A percentile compares a stretch with the other conserved stretches of the same genome.
These are phyloP conservation scores for Apaloderma vittatum DNA, from an alignment of 2,113 vertebrate genomes.

Conservation along the genomic window DNA sequence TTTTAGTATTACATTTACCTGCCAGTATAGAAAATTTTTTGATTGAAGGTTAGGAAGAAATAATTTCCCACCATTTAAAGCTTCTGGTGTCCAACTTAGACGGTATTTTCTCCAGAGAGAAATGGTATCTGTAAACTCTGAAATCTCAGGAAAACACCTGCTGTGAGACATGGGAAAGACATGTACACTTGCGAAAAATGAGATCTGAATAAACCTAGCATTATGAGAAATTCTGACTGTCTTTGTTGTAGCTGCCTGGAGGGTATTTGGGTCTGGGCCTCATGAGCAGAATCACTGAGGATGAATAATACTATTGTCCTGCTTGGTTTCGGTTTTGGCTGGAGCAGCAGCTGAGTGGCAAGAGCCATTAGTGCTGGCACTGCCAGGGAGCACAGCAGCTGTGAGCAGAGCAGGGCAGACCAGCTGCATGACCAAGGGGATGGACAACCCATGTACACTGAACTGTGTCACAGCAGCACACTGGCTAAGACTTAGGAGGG, in stretches of 20 bases:
- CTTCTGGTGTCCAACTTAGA: neutral
- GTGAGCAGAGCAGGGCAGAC: neutral
- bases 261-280: neutral
- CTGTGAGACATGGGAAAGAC: neutral
- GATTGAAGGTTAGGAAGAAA: neutral
- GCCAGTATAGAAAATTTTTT: neutral
- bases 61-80: neutral
- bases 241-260: neutral
- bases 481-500: neutral
- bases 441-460: too few relatives aligned
- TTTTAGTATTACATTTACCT: neutral
- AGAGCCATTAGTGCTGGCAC: accelerated
- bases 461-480: neutral
- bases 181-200: neutral
- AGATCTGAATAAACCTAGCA: neutral
- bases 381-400: accelerated
- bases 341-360: neutral
- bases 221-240: neutral
- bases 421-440: too few relatives aligned
- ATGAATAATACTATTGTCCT: neutral
- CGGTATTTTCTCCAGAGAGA: neutral
- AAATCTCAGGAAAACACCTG: neutral
- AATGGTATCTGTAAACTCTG: neutral
- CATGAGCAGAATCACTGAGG: neutral
- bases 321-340: neutral